A percentile compares a stretch with the other conserved stretches of the same genome.
phyloP scores from a whole-genome alignment of 2,113 vertebrate genomes.

The Cryptoleucopteryx plumbea region DNA sequence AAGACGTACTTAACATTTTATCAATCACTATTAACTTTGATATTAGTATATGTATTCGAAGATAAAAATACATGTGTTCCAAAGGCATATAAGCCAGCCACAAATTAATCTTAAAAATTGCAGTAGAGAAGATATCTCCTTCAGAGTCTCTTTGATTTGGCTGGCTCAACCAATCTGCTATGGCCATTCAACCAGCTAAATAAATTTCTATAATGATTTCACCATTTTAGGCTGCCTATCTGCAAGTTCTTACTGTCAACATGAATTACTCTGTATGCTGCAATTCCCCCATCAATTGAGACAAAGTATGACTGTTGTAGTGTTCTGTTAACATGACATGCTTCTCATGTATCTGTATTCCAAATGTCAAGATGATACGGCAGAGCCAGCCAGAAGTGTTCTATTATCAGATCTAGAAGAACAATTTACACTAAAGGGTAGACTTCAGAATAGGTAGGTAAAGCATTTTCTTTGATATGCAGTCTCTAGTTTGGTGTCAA shows the following conservation, averaged over 20 bases:
- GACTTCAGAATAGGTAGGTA: neutral
- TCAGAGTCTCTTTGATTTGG: neutral
- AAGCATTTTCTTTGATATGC: neutral
- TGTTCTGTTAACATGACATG: neutral
- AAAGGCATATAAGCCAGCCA: neutral
- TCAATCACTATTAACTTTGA: neutral
- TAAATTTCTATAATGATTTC: conserved; percentile 57
- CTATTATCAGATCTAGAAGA: neutral
- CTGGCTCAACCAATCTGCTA: conserved; percentile 16
- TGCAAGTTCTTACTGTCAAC: conserved; percentile 56
- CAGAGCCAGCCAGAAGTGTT: conserved; percentile 6
- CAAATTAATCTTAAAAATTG: neutral
- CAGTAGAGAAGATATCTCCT: neutral
- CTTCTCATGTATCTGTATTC: neutral
- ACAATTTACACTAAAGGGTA: neutral
- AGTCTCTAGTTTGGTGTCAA: neutral
- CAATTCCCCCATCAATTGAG: conserved; percentile 11
- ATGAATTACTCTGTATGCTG: conserved; percentile 11
- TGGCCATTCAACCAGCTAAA: conserved; percentile 23
- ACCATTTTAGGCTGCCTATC: conserved; percentile 45
- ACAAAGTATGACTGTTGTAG: conserved; percentile 20
- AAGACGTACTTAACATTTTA: neutral
- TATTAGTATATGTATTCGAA: neutral
- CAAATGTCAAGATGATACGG: neutral
- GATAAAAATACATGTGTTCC: neutral